These are phyloP conservation scores for Thryonomys swinderianus DNA, from an alignment of 2,113 vertebrate species.

Conservation along the genomic window DNA sequence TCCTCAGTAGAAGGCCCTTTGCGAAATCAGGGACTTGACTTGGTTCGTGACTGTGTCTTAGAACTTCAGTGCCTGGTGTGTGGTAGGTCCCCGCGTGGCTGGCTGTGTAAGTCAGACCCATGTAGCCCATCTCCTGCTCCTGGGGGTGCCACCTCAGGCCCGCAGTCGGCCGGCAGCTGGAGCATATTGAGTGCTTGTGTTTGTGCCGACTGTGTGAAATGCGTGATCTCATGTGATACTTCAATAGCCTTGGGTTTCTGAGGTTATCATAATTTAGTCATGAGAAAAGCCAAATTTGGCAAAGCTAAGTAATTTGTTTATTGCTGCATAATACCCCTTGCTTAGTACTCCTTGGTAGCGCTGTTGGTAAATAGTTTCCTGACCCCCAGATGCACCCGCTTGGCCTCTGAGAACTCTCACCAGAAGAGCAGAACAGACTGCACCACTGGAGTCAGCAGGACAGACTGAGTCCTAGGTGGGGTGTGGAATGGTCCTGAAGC, in stretches of 20 bases:
- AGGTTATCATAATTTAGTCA: background rate
- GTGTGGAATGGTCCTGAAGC: background rate
- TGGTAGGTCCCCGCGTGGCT: background rate
- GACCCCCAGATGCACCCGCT: background rate
- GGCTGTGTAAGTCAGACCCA: background rate
- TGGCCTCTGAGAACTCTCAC: background rate
- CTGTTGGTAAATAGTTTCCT: background rate
- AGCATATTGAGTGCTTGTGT: background rate
- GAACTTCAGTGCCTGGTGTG: background rate
- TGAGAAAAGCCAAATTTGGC: background rate
- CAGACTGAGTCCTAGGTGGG: too few species aligned
- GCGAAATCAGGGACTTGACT: background rate
- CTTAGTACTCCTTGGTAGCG: background rate
- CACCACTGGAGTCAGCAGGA: background rate
- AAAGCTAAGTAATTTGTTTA: background rate
- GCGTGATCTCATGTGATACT: background rate
- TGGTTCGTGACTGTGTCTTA: background rate
- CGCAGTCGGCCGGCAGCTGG: background rate
- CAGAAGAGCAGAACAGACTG: background rate
- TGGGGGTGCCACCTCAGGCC: background rate
- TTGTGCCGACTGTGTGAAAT: background rate
- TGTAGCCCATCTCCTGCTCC: background rate
- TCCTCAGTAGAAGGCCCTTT: background rate
- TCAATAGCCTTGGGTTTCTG: background rate
- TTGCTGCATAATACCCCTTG: too few species aligned